Base-by-base conservation (phyloP, 2,888 invertebrate species). In the Drosophila macrospina region DNA sequence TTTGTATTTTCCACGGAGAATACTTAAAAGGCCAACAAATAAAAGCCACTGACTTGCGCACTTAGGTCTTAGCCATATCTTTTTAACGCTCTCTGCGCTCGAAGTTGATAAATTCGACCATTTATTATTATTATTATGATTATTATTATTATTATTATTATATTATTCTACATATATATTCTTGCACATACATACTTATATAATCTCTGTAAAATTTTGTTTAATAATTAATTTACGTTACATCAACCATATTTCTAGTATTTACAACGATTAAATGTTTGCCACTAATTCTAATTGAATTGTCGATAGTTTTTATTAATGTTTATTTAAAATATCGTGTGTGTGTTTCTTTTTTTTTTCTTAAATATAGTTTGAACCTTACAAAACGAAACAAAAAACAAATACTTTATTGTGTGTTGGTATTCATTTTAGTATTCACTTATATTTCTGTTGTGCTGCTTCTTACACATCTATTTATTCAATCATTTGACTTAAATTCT, bases 201-300 rank as follows among this genome's bases (percentile, higher is more conserved):
- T 60, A 69, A 80, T 80, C 73, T 76, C 67, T 79, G 77, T 86
- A 84, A 69, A 77, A 77, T 44, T 64, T 77, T 70, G 74, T 79
- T 74, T 60, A 60, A 47, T 56, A 47, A 42, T 74, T 74, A 63
- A 69, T 68, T 74, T 67, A 75, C 67, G 74, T 74, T 66, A 78
- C 59, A 67, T 62, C 54, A 73, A 61, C 34, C 42, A 57, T 51
- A 69, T 57, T 41, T 71, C 48, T 67, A 81, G 73, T 77, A 63
- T 76, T 71, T 78, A 73, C 62, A 70, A 82, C 63, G 59, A 80
- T 71, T 72, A 69, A 71, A 86, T 84, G 80, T 86, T 84, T 79
- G 80, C 86, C 80, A 83, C 83, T 84, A 86, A 86, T 83, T 83
- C 80, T 82, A 83, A 67, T 81, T 71, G 71, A 82, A 66, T 75